These are phyloP conservation scores for Heliopora coerulea DNA, from an alignment of 92 coral and sea anemone genomes.

Conservation along the genomic window DNA sequence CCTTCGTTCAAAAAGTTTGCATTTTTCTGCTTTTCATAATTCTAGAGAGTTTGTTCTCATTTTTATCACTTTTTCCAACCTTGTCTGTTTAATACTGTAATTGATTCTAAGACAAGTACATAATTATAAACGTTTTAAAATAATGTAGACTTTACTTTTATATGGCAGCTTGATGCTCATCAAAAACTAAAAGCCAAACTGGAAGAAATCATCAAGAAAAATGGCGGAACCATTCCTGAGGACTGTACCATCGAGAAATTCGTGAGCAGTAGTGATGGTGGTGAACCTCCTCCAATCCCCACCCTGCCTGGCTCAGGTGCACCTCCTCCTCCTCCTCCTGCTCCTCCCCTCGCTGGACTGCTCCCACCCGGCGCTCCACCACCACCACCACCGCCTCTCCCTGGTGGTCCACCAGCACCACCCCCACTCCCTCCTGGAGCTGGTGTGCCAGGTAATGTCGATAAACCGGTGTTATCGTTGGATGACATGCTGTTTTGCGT, in stretches of 20 bases:
- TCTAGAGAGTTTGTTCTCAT: no score
- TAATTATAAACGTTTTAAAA: no score
- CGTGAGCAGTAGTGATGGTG: constrained; percentile 36
- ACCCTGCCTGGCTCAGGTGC: constrained; percentile 43
- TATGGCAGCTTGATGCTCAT: constrained; percentile 87
- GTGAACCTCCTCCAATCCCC: constrained; percentile 17
- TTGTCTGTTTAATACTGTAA: no score
- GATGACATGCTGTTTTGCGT: constrained; percentile 29
- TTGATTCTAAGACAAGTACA: no score
- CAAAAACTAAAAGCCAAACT: constrained; percentile 69
- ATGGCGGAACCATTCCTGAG: constrained; percentile 88
- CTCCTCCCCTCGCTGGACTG: constrained; percentile 84
- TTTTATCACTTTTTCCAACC: no score
- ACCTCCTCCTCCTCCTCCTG: constrained; percentile 60
- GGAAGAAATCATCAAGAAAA: constrained; percentile 88
- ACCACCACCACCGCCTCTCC: constrained; percentile 79
- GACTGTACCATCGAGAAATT: constrained; percentile 86
- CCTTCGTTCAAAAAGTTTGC: no score
- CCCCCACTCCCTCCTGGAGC: constrained; percentile 78
- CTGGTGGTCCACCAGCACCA: constrained; percentile 59
- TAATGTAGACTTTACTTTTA: no score
- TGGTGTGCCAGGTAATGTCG: constrained; percentile 52
- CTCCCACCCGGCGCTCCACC: constrained; percentile 94
- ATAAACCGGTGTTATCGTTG: background rate
- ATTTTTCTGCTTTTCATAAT: no score